These are phyloP conservation scores for Lampropteryx suffumata DNA, from an alignment of 2,888 invertebrate species.

Conservation along the genomic window DNA sequence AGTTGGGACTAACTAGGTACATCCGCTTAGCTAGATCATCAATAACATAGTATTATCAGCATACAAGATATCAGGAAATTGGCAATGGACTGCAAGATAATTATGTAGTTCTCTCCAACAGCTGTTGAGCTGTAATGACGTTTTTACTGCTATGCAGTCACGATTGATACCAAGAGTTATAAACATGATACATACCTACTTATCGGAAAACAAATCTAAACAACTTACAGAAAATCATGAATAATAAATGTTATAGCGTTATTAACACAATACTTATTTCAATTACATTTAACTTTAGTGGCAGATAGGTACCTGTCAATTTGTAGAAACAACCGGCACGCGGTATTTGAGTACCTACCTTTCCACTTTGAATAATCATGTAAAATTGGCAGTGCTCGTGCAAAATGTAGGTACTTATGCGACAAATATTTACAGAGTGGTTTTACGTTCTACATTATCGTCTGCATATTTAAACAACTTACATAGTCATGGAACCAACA, in stretches of 20 bases:
- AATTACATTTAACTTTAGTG: no score
- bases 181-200: no score
- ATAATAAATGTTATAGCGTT: no score
- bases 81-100: constrained; percentile 1
- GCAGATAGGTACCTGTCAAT: no score
- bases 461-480: not conserved
- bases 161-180: not conserved
- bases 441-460: constrained; percentile 8
- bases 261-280: no score
- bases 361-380: constrained; percentile 15
- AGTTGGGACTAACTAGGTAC: not conserved
- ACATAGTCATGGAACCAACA: constrained; percentile 2
- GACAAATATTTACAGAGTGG: constrained; percentile 18
- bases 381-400: constrained; percentile 16
- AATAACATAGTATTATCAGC: constrained; percentile 1
- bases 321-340: no score
- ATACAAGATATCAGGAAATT: not conserved
- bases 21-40: constrained; percentile 2
- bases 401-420: constrained; percentile 3
- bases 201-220: no score
- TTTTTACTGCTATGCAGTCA: not conserved
- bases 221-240: no score
- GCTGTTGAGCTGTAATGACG: constrained; percentile 1
- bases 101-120: not conserved
- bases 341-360: not conserved